These are phyloP conservation scores for Muricea muricata DNA, from an alignment of 92 coral and sea anemone species.

Conservation along the genomic window DNA sequence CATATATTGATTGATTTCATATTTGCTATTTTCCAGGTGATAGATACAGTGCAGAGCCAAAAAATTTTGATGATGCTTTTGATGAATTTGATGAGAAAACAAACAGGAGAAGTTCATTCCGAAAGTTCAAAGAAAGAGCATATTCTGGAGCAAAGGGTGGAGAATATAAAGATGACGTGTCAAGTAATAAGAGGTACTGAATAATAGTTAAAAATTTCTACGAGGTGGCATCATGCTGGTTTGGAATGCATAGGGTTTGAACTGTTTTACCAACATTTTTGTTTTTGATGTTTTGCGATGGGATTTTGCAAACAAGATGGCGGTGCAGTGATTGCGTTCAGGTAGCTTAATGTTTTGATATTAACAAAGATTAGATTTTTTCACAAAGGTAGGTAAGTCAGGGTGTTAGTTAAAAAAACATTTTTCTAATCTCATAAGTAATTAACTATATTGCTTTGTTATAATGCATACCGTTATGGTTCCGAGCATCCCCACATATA, in stretches of 20 bases:
- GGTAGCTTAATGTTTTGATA: neutral
- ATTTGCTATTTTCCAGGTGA: slow-evolving; percentile 69
- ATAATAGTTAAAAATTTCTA: no score
- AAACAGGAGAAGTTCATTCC: slow-evolving; percentile 73
- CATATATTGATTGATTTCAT: neutral
- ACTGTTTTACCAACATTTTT: neutral
- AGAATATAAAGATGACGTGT: slow-evolving; percentile 74
- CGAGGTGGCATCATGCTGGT: neutral
- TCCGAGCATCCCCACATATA: no score
- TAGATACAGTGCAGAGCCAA: slow-evolving; percentile 75
- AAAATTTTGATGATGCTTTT: slow-evolving; percentile 78
- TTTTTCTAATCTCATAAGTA: no score
- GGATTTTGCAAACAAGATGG: neutral
- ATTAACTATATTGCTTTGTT: no score
- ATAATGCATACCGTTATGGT: no score
- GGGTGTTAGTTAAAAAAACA: no score
- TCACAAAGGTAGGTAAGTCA: neutral
- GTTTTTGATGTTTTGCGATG: neutral
- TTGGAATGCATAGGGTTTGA: neutral
- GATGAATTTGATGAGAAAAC: slow-evolving; percentile 92
- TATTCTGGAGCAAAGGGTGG: slow-evolving; percentile 78
- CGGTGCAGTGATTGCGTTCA: neutral
- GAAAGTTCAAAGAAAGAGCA: slow-evolving; percentile 88
- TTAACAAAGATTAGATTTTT: no score
- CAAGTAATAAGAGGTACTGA: neutral